These are phyloP conservation scores for Leptinotarsa rubiginosa DNA, from an alignment of 2,888 invertebrate species.

Conservation along the genomic window DNA sequence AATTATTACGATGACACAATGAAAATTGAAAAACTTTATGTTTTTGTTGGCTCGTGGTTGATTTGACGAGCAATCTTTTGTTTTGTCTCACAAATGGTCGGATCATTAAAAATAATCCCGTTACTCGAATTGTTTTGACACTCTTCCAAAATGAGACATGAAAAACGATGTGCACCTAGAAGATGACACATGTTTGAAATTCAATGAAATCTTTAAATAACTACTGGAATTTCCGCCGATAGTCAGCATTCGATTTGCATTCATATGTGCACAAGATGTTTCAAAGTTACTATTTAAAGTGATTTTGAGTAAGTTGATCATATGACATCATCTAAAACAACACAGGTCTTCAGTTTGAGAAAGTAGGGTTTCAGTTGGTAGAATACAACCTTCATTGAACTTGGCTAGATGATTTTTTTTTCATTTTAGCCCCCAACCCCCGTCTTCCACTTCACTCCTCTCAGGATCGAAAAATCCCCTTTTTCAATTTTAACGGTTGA, in stretches of 20 bases:
- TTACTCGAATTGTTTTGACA: background rate
- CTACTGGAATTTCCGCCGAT: constrained; percentile 10
- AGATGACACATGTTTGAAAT: constrained; percentile 5
- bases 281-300: constrained; percentile 5
- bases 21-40: background rate
- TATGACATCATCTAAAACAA: too few relatives aligned
- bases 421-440: too few relatives aligned
- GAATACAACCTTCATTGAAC: too few relatives aligned
- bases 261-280: constrained; percentile 24
- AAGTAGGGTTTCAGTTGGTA: too few relatives aligned
- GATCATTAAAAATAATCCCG: background rate
- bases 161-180: constrained; percentile 1
- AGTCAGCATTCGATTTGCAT: constrained; percentile 1
- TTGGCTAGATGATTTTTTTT: too few relatives aligned
- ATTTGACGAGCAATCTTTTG: background rate
- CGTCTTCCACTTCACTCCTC: too few relatives aligned
- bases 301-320: too few relatives aligned
- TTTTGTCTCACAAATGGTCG: background rate
- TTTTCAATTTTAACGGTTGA: too few relatives aligned
- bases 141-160: constrained; percentile 3
- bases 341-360: too few relatives aligned
- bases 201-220: constrained; percentile 20
- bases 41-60: constrained; percentile 14
- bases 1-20: constrained; percentile 16
- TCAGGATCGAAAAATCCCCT: too few relatives aligned